Evolutionary conservation across 2,797 vertebrate genomes (phyloP).

Genomic region (Enteromius radiatus): DNA sequence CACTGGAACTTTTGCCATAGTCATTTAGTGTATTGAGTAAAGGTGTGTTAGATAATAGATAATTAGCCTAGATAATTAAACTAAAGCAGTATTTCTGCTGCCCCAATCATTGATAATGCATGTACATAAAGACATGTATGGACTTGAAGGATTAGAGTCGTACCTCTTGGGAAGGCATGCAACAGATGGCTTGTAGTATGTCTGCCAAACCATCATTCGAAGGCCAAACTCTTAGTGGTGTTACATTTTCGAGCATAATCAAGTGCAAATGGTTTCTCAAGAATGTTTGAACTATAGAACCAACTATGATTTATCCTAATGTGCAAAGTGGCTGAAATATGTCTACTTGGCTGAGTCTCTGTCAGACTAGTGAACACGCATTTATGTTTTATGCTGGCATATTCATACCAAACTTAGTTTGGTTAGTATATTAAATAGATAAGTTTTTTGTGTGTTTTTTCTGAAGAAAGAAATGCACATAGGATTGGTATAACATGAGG

Average conservation of each 20-base stretch:
- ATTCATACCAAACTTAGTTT: slow-evolving; percentile 27
- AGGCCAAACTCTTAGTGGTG: slow-evolving; percentile 15
- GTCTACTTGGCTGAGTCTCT: slow-evolving; percentile 12
- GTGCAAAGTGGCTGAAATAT: slow-evolving; percentile 12
- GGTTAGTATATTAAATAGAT: not conserved
- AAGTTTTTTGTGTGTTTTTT: not conserved
- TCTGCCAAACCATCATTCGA: slow-evolving; percentile 13
- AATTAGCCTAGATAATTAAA: not conserved
- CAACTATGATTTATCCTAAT: slow-evolving; percentile 2
- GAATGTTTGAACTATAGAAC: slow-evolving; percentile 7
- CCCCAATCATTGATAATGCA: slow-evolving; percentile 11
- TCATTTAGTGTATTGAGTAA: not conserved
- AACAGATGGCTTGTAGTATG: slow-evolving; percentile 27
- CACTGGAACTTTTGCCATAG: slow-evolving; percentile 7
- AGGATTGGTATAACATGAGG: not conserved
- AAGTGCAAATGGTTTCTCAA: not conserved
- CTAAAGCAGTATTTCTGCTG: not conserved
- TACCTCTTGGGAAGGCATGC: not conserved
- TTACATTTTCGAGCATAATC: slow-evolving; percentile 12
- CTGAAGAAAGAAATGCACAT: not conserved
- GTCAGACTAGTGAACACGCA: slow-evolving; percentile 28
- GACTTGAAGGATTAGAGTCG: slow-evolving; percentile 9
- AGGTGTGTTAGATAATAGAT: not conserved
- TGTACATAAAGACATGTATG: slow-evolving; percentile 1
- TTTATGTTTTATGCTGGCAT: slow-evolving; percentile 36